Base-by-base conservation (phyloP, 2,888 invertebrate genomes). In the Dorcus hopei region DNA sequence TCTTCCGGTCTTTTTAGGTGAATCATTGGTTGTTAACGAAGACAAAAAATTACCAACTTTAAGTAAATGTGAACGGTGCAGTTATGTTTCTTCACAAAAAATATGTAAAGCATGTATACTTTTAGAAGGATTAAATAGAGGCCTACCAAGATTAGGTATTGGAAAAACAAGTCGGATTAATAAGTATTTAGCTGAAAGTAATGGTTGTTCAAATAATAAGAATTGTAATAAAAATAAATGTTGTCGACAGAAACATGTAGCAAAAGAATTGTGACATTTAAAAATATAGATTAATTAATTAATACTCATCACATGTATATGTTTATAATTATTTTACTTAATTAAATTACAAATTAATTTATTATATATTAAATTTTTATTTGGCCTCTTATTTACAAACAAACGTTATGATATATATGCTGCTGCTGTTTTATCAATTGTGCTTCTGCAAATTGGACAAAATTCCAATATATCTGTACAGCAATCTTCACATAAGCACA, bases 91-190 rank as follows among this genome's bases (percentile, higher is more conserved):
- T 0, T 97, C 97, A 62, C 97, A 97, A 75, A 86, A 88, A 68
- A 85, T 97, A 3, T 99, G 99, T 77, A 98, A 99, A 77, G 98
- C 99, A 0, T 99, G 99, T 77, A 87, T 95, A 0, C 82, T 99
- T 57, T 80, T 99, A 3, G 97, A 98, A 80, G 98, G 98, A 1
- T 82, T 99, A 2, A 98, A 99, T 78, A 86, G 90, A 79, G 97
- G 97, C 2, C 78, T 95, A 49, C 97, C 97, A 0, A 89, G 88
- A 76, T 82, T 95, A 49, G 95, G 93, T n/a, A 90, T 95, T 38
- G 93, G 93, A 2, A 95, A 95, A 77, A 89, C 89, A 55, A 91
- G 89, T n/a, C 90, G 89, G 75, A 88, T 87, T 1, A 88, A 88
- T 66, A 83, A 81, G 52, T 51, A 57, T 77, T 70, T 66, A 55